Evolutionary conservation across 1,140 invertebrate genomes (phyloP), one percentile per base, ranked within the genome.

Genomic region (Holotrichia oblita): DNA sequence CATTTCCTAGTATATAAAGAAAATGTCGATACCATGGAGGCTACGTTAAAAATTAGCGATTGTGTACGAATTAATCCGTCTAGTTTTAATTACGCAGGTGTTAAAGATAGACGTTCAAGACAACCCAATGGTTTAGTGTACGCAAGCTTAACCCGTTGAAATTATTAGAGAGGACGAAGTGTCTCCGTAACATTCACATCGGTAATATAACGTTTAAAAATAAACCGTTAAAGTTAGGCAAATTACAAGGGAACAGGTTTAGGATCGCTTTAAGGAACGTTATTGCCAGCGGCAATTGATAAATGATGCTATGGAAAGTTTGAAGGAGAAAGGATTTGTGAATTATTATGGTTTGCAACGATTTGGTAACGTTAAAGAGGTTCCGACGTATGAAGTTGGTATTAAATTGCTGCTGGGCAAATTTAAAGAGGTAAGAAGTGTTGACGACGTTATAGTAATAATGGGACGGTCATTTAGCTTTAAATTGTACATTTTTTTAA

Each of bases 321-420:
- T 99, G 0, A 89, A 91, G 77, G 88, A 92, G 2, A 88, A 90
- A 59, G 98, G 98, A 0, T 99, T 99, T 86, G 93, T 99, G 77
- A 99, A 99, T 89, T 99, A 99, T 87, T 99, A 95, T 89, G 98
- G 98, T 0, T 88, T 98, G 81, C 98, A 99, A 88, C 89, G 98
- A 80, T 99, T 99, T 89, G 98, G 98, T 0, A 94, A 94, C 12
- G 91, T 93, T 69, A 90, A 91, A 73, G 89, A 90, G 27, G 91
- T 94, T 73, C 94, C 96, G 14, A 99, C 98, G 0, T 93, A 96
- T 86, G 87, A 90, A 24, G 92, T 99, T 82, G 98, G 98, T 0
- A 91, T 93, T 84, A 90, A 92, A 41, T 83, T 99, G 59, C 86
- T 99, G 2, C 90, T 93, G 84, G 90, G 91, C 79, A 90, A 96